Conservation (phyloP, 1,140 invertebrate species). For the Callitettix versicolor region DNA sequence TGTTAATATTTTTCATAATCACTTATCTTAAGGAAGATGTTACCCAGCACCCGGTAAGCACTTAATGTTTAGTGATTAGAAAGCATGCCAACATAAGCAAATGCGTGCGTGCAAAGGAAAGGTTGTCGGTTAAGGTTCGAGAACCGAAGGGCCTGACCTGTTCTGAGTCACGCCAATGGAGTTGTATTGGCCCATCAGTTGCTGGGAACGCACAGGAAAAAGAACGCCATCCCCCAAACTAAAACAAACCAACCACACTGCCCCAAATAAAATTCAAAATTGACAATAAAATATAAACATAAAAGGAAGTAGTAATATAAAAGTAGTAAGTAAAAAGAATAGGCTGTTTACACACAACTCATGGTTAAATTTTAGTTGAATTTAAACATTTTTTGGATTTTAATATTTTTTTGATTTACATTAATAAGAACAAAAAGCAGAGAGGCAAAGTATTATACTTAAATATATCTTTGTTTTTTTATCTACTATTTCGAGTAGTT, state of each 20-base stretch:
- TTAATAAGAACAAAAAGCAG: too few relatives aligned
- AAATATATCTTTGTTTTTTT: too few relatives aligned
- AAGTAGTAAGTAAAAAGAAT: conserved; percentile 4
- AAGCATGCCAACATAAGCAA: not conserved
- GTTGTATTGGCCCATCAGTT: conserved; percentile 60
- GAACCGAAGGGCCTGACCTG: conserved; percentile 50
- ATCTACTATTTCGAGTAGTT: too few relatives aligned
- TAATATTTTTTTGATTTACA: too few relatives aligned
- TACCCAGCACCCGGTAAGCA: too few relatives aligned
- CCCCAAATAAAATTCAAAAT: conserved; percentile 14
- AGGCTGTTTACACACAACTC: conserved; percentile 1
- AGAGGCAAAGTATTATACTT: too few relatives aligned
- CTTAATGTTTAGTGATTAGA: not conserved
- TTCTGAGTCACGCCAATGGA: conserved; percentile 79
- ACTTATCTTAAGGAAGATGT: too few relatives aligned
- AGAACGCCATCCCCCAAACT: conserved; percentile 81
- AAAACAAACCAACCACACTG: conserved; percentile 36
- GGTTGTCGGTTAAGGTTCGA: not conserved
- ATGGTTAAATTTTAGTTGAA: too few relatives aligned
- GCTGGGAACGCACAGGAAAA: conserved; percentile 68
- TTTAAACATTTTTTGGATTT: too few relatives aligned
- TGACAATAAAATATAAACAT: not conserved
- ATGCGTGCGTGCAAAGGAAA: not conserved
- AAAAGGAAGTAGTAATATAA: not conserved
- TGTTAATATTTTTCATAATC: too few relatives aligned